Percentiles rank a stretch among this genome's conserved stretches.
phyloP scores from a whole-genome alignment of 2,797 vertebrate genomes.

The Hydrophis major region DNA sequence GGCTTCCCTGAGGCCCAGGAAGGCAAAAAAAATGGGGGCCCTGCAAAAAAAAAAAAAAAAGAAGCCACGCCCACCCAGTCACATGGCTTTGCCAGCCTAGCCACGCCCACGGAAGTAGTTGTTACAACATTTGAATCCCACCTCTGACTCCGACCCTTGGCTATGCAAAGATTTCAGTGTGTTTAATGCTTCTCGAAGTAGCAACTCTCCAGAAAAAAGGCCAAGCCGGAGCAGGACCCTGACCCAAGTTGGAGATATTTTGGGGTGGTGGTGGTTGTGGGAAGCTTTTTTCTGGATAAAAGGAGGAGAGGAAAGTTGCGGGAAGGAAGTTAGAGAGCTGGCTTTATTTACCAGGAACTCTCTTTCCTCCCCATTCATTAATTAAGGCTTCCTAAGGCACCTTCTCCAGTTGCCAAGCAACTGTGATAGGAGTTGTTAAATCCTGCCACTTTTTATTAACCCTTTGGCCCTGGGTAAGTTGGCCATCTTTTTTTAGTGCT shows the following conservation, averaged over 20 bases:
- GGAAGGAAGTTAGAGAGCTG: constrained; percentile 57
- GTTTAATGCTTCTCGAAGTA: not conserved
- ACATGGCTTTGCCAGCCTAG: too few relatives aligned
- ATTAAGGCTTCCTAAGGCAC: constrained; percentile 70
- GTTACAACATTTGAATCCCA: too few relatives aligned
- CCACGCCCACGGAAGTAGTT: too few relatives aligned
- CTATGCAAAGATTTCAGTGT: not conserved
- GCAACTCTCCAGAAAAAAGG: not conserved
- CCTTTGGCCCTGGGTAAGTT: constrained; percentile 69
- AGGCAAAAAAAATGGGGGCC: too few relatives aligned
- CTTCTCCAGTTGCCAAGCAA: constrained; percentile 69
- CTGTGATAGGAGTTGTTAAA: constrained; percentile 75
- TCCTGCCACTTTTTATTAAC: constrained; percentile 76
- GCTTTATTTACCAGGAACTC: constrained; percentile 70
- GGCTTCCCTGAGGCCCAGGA: too few relatives aligned
- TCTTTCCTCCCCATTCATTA: constrained; percentile 70
- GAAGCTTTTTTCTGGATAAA: constrained; percentile 31
- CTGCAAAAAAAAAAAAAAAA: too few relatives aligned
- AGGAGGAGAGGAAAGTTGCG: constrained; percentile 53
- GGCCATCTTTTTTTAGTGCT: constrained; percentile 67
- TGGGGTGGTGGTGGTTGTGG: rapidly evolving
- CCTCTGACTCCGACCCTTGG: not conserved
- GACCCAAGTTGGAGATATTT: not conserved
- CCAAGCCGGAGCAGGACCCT: not conserved
- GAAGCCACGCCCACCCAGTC: too few relatives aligned